Base-by-base conservation (phyloP, 2,113 vertebrate species). In the Pangasianodon gigas region DNA sequence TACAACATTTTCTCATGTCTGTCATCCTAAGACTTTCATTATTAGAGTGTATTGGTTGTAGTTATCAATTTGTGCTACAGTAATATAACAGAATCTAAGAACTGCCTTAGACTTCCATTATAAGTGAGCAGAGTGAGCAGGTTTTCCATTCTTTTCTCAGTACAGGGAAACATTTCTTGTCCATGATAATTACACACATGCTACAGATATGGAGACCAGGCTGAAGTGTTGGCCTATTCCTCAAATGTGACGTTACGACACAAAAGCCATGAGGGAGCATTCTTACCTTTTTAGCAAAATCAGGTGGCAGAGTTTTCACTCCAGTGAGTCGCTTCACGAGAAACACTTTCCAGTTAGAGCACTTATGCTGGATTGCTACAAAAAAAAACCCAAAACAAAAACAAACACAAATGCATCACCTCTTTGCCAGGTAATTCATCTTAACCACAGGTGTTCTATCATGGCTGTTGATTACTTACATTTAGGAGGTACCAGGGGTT, bases 341-440 rank as follows among this genome's bases (percentile, higher is more conserved):
- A 96, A 99, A 98, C 90, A 96, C 96, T 97, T 99, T 99, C 98
- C 98, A 99, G 97, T 99, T 99, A 91, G 98, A 97, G 94, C 97
- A 98, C 94, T 98, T 99, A 95, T 98, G 98, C 92, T 99, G 98
- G 96, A 99, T 98, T 92, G 97, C 98, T 99, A 90, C 6, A 29
- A 79, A 84, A 54, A 91, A 11, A 84, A 14, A 18, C 54, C 74
- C 8, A 87, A 24, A 52, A 13, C 84, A 21, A 6, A 58, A 79
- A 77, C 5, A 52, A 46, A 41, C 16, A 24, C 9, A 13, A 60
- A 54, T 24, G 19, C n/a, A 54, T 81, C 29, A 77, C 41, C 10
- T 26, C 21, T 58, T 24, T 84, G 54, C 52, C 44, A 79, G n/a
- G 3, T 16, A 29, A 51, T 85, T 32, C 8, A 10, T 51, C 41